phyloP scores from a whole-genome alignment of 2,797 vertebrate genomes.

The Gymnopithys bicolor region DNA sequence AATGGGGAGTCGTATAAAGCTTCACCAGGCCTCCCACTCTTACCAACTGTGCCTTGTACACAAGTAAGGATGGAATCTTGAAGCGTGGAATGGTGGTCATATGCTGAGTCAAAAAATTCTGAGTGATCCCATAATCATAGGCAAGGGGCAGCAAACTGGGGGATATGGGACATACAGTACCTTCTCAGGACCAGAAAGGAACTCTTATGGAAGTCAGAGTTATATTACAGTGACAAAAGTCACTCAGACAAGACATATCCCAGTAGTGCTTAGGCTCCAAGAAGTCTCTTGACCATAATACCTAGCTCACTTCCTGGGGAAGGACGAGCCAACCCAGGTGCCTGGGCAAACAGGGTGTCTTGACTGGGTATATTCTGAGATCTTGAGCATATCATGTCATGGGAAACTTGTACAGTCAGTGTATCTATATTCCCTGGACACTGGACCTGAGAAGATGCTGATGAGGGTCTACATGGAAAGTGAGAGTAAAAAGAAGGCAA shows the following conservation, averaged over 20 bases:
- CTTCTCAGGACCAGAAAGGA: not conserved
- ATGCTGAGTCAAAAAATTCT: not conserved
- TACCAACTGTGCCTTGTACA: not conserved
- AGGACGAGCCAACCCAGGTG: not conserved
- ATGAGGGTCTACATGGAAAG: not conserved
- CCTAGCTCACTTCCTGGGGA: not conserved
- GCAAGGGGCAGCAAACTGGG: not conserved
- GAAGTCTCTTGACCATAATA: not conserved
- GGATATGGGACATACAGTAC: not conserved
- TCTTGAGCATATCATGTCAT: not conserved
- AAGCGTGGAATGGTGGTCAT: not conserved
- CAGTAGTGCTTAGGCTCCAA: not conserved
- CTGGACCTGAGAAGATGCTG: not conserved
- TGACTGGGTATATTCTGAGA: not conserved
- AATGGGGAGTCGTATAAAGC: not conserved
- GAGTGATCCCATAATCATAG: not conserved
- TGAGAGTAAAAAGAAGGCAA: not conserved
- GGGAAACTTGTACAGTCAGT: not conserved
- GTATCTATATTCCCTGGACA: not conserved
- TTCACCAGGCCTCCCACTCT: not conserved
- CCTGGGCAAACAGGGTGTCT: not conserved
- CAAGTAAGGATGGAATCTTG: not conserved
- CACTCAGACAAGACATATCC: not conserved
- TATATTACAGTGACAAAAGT: not conserved
- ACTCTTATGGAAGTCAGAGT: not conserved